phyloP scores from a whole-genome alignment of 2,888 invertebrate species.

The Listrodromus nycthemerus region DNA sequence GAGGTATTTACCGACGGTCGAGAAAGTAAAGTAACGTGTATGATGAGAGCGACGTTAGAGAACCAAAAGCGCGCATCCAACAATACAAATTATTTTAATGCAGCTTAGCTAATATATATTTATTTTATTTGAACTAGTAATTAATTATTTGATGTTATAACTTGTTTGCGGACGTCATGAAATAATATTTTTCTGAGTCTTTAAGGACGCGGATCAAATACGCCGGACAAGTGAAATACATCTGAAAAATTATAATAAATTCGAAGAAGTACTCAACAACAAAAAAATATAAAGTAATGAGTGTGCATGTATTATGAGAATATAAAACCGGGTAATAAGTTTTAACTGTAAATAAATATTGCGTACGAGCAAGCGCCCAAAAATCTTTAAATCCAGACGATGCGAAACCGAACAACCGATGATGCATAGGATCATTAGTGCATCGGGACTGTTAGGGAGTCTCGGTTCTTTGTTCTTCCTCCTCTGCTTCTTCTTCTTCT shows the following conservation, averaged over 20 bases:
- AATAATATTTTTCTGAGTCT: too few species aligned
- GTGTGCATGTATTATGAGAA: too few species aligned
- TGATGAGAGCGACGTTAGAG: background rate
- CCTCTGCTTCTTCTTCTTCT: constrained; percentile 22
- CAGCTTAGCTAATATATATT: background rate
- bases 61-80: background rate
- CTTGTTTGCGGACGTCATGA: too few species aligned
- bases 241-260: too few species aligned
- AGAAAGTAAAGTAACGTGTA: background rate
- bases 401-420: constrained; percentile 35
- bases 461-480: constrained; percentile 33
- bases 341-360: too few species aligned
- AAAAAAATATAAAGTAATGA: too few species aligned
- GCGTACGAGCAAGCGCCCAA: background rate
- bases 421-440: constrained; percentile 64
- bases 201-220: too few species aligned
- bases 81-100: background rate
- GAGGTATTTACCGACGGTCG: background rate
- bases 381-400: constrained; percentile 4
- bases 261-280: too few species aligned
- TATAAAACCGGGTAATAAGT: too few species aligned
- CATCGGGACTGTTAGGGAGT: constrained; percentile 39
- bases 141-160: too few species aligned
- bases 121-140: background rate
- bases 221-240: too few species aligned